Evolutionary conservation across 2,113 vertebrate species (phyloP), one percentile per base, ranked within the genome.

Genomic region (Ornithorhynchus anatinus): DNA sequence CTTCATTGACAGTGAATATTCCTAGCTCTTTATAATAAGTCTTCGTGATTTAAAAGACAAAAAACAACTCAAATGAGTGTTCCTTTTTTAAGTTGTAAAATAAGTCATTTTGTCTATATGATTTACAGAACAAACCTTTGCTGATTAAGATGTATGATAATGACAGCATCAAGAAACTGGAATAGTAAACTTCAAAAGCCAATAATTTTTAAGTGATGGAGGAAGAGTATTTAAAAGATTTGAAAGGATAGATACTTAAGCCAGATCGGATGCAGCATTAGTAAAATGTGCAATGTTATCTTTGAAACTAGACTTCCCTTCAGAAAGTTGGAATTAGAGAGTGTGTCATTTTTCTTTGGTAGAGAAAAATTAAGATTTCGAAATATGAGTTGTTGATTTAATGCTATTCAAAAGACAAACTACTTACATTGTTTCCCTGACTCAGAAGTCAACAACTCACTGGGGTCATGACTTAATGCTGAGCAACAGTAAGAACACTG

Each of bases 1-100:
- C 86, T 69, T 81, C 89, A 86, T 42, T 90, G 87, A 89, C 66
- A 80, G 82, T 48, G 69, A 58, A 79, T 82, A 78, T 83, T 83
- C 85, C 33, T 38, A 80, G 84, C 73, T 73, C 77, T 70, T 75
- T 64, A 23, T 31, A 65, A 47, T 16, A 48, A 64, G 69, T 10
- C 27, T 32, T 48, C 38, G 8, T 69, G 77, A 74, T 73, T 75
- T 65, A 61, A 78, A 67, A 78, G 71, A 78, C 66, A 83, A 85
- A 87, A 85, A 69, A 79, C 79, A 78, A 84, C 75, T 43, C 82
- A 68, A 59, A 68, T n/a, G n/a, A n/a, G n/a, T n/a, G n/a, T n/a
- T n/a, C n/a, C n/a, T n/a, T n/a, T n/a, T 53, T 58, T 22, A 50
- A 29, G 70, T 58, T 68, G 77, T 68, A 78, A 82, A 67, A 75